These are phyloP conservation scores for Onychomys torridus DNA, from an alignment of 2,797 vertebrate genomes.

Conservation along the genomic window DNA sequence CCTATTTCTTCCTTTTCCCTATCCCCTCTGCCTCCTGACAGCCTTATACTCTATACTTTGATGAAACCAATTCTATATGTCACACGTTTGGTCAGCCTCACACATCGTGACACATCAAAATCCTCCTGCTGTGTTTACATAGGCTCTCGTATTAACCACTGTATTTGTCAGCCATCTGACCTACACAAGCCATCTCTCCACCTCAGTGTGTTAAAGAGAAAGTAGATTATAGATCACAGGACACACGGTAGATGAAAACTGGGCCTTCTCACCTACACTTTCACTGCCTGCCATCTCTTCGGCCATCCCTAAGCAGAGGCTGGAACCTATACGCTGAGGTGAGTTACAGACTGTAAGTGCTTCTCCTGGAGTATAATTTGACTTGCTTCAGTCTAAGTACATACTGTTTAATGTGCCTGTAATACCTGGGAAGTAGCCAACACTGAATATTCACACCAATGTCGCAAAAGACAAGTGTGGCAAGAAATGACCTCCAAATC, in stretches of 20 bases:
- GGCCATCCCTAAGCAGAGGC: neutral
- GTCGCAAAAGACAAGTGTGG: neutral
- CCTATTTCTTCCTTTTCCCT: neutral
- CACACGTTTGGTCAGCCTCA: neutral
- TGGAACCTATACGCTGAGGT: neutral
- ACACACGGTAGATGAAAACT: neutral
- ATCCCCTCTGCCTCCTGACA: neutral
- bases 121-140: neutral
- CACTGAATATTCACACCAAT: neutral
- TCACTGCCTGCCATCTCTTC: neutral
- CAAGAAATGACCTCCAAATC: neutral
- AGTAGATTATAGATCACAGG: neutral
- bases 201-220: conserved; percentile 24
- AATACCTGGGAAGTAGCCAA: neutral
- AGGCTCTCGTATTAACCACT: neutral
- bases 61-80: neutral
- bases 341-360: neutral
- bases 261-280: neutral
- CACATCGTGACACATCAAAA: neutral
- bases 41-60: neutral
- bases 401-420: neutral
- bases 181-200: neutral
- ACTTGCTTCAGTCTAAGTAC: neutral
- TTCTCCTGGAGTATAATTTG: neutral
- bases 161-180: neutral